Conservation (phyloP, 1,140 invertebrate genomes). For the Drosophila persimilis region DNA sequence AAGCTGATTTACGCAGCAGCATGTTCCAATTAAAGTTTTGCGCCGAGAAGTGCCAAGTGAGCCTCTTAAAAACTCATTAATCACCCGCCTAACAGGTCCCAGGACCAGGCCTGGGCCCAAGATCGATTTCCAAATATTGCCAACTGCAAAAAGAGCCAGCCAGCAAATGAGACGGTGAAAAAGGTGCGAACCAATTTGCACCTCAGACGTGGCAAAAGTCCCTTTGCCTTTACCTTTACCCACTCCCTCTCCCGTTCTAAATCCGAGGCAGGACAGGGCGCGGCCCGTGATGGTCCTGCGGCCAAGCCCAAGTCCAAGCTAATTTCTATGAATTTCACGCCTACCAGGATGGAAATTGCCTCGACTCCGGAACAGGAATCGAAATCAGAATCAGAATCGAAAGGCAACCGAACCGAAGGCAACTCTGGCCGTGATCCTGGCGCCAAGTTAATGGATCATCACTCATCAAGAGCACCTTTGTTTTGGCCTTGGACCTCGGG, state of each 20-base stretch:
- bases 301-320: conserved; percentile 39
- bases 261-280: conserved; percentile 10
- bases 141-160: conserved; percentile 14
- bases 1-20: conserved; percentile 81
- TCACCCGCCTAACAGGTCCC: conserved; percentile 78
- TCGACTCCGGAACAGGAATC: background rate
- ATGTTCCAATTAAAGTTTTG: conserved; percentile 80
- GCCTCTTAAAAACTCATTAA: conserved; percentile 83
- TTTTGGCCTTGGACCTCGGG: conserved; percentile 18
- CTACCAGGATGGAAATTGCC: conserved; percentile 48
- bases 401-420: background rate
- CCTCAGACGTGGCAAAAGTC: conserved; percentile 70
- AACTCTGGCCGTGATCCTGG: conserved; percentile 34
- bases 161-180: conserved; percentile 12
- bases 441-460: conserved; percentile 71
- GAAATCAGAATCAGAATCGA: conserved; percentile 10
- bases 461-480: conserved; percentile 16
- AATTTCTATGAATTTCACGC: conserved; percentile 80
- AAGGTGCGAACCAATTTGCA: conserved; percentile 81
- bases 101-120: conserved; percentile 39
- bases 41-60: conserved; percentile 64
- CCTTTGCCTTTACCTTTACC: conserved; percentile 1
- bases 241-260: too few species aligned
- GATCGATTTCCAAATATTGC: conserved; percentile 80
- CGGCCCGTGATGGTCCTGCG: conserved; percentile 16